phyloP scores from a whole-genome alignment of 2,113 vertebrate species.

The Parus major region DNA sequence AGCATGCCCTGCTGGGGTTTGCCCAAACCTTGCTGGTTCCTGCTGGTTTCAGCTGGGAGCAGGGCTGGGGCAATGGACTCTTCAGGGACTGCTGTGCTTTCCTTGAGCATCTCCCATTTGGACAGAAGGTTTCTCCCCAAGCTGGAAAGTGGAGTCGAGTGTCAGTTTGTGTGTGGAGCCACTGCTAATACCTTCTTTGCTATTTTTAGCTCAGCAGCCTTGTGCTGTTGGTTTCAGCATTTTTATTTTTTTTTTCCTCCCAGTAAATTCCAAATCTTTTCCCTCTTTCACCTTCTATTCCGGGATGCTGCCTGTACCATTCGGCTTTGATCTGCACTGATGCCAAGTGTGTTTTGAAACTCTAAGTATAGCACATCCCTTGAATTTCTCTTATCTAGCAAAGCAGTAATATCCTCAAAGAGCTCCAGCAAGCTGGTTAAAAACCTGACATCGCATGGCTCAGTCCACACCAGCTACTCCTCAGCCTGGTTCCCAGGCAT shows the following conservation, averaged over 20 bases:
- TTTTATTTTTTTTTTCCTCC: background rate
- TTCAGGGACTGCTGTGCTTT: background rate
- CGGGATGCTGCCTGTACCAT: conserved; percentile 38
- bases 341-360: conserved; percentile 65
- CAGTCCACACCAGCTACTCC: background rate
- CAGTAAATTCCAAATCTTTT: conserved; percentile 62
- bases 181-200: conserved; percentile 49
- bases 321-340: conserved; percentile 55
- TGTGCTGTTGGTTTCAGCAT: conserved; percentile 24
- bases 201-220: conserved; percentile 54
- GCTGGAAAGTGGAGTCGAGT: background rate
- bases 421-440: conserved; percentile 8
- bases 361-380: conserved; percentile 57
- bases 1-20: background rate
- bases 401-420: conserved; percentile 55
- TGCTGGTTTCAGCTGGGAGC: background rate
- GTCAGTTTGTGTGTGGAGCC: background rate
- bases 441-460: background rate
- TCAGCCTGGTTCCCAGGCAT: background rate
- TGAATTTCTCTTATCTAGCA: conserved; percentile 53
- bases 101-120: background rate
- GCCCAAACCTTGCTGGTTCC: background rate
- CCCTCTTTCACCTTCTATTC: conserved; percentile 57
- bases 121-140: background rate
- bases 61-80: fast-evolving